Evolutionary conservation across 2,888 invertebrate genomes (phyloP), one percentile per base, ranked within the genome.

Genomic region (Acanthococcus lagerstroemiae): DNA sequence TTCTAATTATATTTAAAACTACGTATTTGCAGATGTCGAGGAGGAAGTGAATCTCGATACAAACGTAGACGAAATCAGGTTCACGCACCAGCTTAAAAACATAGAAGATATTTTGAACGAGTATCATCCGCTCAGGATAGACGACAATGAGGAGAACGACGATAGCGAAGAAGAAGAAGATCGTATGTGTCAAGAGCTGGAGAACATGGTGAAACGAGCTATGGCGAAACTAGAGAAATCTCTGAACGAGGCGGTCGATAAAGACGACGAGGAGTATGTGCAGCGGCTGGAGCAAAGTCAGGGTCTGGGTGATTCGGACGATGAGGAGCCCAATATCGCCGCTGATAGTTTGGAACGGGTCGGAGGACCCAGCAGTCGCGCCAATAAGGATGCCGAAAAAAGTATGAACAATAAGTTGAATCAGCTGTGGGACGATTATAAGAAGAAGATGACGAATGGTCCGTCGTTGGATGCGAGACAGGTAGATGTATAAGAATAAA

Each of bases 41-140:
- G 19, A 54, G 22, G 52, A 54, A 19, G 19, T 3, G 1, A 21
- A 17, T 3, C 24, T 25, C 27, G 46, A 50, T 19, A 19, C 22
- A 6, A 12, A 46, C 2, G 26, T 60, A 21, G 26, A 60, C 27
- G 60, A 60, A 7, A 26, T 27, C 12, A 45, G 50, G 19, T 27
- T 60, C 9, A 26, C 27, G 12, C 3, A 21, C 4, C 25, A 24
- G 25, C 37, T 52, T 30, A 30, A 54, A 17, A 37, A 37, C 30
- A 27, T 54, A 2, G 22, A 54, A 37, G 63, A 63, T 17, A n/a
- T 63, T 9, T 19, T 63, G 15, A 52, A 44, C 37, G 63, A 63
- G 24, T 54, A 44, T 9, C 52, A 63, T 24, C 63, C 63, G 17
- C 4, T 63, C 44, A 54, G 54, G 37, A 44, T 52, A 19, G 30